Conservation (phyloP, 2,113 vertebrate genomes). For the Panthera uncia region DNA sequence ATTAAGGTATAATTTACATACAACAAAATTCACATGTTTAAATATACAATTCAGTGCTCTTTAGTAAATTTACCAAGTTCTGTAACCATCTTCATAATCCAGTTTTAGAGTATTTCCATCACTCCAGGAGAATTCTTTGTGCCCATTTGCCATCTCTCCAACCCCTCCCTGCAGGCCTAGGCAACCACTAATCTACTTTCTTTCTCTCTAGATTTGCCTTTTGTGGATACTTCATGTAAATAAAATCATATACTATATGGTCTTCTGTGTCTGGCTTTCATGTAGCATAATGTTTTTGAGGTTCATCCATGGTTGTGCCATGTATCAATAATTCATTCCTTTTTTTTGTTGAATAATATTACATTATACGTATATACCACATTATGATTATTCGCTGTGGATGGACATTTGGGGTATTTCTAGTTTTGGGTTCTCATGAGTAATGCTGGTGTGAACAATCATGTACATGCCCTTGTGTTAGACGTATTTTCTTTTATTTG, state of each 20-base stretch:
- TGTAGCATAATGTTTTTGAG: conserved; percentile 2
- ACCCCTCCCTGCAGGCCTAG: neutral
- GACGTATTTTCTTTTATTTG: conserved; percentile 40
- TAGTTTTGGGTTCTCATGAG: neutral
- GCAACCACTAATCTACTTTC: neutral
- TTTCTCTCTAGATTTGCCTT: conserved; percentile 21
- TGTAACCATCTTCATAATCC: neutral
- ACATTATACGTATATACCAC: neutral
- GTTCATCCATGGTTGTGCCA: neutral
- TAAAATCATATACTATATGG: neutral
- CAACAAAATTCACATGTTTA: neutral
- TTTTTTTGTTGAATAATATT: conserved; percentile 17
- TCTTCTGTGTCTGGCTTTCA: conserved; percentile 16
- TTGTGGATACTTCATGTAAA: conserved; percentile 14
- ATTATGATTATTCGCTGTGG: neutral
- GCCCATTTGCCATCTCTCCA: neutral
- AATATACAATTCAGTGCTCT: conserved; percentile 10
- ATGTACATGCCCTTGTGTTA: conserved; percentile 1
- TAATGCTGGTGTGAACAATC: neutral
- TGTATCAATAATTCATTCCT: conserved; percentile 16
- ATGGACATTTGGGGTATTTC: conserved; percentile 1
- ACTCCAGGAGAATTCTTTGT: conserved; percentile 19
- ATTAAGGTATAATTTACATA: conserved; percentile 23
- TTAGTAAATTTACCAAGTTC: conserved; percentile 40
- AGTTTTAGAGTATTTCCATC: conserved; percentile 45